These are phyloP conservation scores for Acyrthosiphon pisum DNA, from an alignment of 1,140 invertebrate genomes.

Conservation along the genomic window DNA sequence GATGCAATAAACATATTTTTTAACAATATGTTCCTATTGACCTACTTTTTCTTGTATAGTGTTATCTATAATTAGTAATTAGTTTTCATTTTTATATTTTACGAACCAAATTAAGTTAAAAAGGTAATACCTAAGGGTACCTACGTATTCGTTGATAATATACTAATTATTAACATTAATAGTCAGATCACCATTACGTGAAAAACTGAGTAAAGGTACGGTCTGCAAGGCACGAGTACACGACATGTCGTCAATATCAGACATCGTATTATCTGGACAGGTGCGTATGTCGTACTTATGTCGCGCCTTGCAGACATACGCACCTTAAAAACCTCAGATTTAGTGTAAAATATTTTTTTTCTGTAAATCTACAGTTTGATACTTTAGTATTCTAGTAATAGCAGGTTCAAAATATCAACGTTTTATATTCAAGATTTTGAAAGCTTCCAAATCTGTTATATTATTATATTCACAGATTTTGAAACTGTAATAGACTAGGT, in stretches of 20 bases:
- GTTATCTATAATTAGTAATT: not conserved
- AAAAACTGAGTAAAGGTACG: not conserved
- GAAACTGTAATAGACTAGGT: not conserved
- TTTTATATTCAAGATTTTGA: not conserved
- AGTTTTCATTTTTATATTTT: constrained; percentile 20
- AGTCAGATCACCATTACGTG: not conserved
- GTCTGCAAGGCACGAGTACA: no score
- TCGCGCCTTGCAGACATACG: no score
- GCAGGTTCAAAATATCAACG: no score
- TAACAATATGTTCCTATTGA: not conserved
- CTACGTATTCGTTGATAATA: not conserved
- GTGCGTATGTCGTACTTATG: no score
- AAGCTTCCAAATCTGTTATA: not conserved
- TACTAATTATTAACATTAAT: not conserved
- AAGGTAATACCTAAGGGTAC: not conserved
- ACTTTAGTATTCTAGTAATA: not conserved
- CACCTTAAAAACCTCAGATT: not conserved
- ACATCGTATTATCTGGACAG: no score
- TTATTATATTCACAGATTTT: not conserved
- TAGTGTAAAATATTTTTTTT: no score
- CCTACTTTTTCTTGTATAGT: not conserved
- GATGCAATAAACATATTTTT: not conserved
- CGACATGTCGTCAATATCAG: no score
- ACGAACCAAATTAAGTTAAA: not conserved
- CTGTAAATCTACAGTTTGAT: not conserved